Conservation (phyloP, 2,888 invertebrate species). For the Mythimna impura region DNA sequence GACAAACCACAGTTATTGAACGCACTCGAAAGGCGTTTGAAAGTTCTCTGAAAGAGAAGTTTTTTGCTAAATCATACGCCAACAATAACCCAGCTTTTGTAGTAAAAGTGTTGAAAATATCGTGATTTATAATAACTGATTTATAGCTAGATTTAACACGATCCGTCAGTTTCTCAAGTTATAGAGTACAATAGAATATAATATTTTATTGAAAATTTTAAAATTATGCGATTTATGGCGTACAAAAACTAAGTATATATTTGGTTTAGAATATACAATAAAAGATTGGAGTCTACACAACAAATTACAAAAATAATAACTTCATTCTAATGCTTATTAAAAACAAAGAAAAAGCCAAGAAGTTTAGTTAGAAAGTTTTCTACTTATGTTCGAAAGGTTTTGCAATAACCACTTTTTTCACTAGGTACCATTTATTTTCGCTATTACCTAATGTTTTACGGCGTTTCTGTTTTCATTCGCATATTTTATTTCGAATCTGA, state of each 20-base stretch:
- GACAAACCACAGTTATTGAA: constrained; percentile 11
- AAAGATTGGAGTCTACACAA: too few species aligned
- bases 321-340: too few species aligned
- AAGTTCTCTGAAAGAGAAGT: constrained; percentile 2
- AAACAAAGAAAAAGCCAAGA: too few species aligned
- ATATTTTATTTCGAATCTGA: constrained; percentile 36
- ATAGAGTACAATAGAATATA: too few species aligned
- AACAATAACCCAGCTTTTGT: constrained; percentile 4
- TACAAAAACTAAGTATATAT: too few species aligned
- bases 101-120: constrained; percentile 17
- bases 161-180: background rate
- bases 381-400: background rate
- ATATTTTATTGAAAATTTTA: too few species aligned
- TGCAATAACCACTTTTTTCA: background rate
- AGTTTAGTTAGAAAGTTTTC: background rate
- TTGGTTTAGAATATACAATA: too few species aligned
- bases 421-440: background rate
- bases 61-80: constrained; percentile 6
- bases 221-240: too few species aligned
- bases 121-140: background rate
- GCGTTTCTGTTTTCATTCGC: constrained; percentile 19
- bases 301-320: too few species aligned
- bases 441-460: constrained; percentile 1
- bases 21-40: constrained; percentile 11
- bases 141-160: background rate